Evolutionary conservation across 2,797 vertebrate species (phyloP).

Genomic region (Manis crassicaudata): DNA sequence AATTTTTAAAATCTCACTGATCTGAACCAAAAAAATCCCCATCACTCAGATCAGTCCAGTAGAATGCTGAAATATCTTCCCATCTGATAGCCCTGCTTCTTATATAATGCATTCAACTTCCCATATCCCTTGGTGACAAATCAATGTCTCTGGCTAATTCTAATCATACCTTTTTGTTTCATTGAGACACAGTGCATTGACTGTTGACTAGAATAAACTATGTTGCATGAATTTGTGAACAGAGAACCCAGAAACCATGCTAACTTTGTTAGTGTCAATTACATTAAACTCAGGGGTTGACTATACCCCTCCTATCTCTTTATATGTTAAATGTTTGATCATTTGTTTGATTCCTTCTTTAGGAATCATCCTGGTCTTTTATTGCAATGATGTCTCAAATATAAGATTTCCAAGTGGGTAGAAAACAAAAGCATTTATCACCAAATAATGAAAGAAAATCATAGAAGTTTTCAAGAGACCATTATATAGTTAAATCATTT

Average conservation of each 20-base stretch:
- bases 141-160: neutral
- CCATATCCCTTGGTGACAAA: neutral
- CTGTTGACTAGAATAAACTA: neutral
- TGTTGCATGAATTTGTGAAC: neutral
- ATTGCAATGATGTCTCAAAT: constrained; percentile 1
- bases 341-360: constrained; percentile 4
- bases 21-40: constrained; percentile 31
- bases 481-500: neutral
- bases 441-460: constrained; percentile 12
- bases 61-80: neutral
- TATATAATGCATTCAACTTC: neutral
- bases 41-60: neutral
- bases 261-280: constrained; percentile 24
- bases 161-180: neutral
- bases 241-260: neutral
- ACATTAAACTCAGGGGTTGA: neutral
- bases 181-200: neutral
- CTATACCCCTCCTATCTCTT: neutral
- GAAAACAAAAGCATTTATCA: constrained; percentile 11
- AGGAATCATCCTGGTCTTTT: neutral
- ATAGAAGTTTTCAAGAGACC: neutral
- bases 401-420: constrained; percentile 43
- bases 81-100: neutral
- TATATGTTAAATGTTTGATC: constrained; percentile 37
- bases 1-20: neutral